Conservation (phyloP, 2,113 vertebrate species). For the Oncorhynchus nerka region DNA sequence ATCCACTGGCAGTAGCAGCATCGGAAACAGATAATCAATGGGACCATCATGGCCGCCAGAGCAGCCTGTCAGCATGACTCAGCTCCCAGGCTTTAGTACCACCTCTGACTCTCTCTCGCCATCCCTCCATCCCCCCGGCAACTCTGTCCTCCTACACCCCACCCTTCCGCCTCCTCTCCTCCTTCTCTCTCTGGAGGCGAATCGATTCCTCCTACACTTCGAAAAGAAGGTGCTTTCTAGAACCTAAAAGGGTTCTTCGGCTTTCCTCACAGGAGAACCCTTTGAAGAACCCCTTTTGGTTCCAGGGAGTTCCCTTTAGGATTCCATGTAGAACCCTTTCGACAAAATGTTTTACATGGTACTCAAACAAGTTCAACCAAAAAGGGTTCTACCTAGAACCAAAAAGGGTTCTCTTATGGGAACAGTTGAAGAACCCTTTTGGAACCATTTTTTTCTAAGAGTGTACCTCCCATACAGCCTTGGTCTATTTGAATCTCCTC, state of each 20-base stretch:
- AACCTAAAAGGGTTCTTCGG: too few relatives aligned
- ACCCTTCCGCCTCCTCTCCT: background rate
- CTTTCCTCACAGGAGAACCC: too few relatives aligned
- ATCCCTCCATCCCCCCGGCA: background rate
- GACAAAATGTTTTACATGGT: too few relatives aligned
- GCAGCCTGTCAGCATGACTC: slow-evolving; percentile 1
- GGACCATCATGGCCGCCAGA: slow-evolving; percentile 10
- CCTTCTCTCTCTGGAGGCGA: background rate
- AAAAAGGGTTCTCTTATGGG: too few relatives aligned
- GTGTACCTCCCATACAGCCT: background rate
- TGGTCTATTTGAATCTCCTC: background rate
- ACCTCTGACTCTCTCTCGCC: background rate
- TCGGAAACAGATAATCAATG: slow-evolving; percentile 11
- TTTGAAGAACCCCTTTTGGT: too few relatives aligned
- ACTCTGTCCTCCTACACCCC: background rate
- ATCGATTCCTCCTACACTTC: background rate
- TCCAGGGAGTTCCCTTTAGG: too few relatives aligned
- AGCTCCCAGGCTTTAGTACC: background rate
- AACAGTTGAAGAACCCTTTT: too few relatives aligned
- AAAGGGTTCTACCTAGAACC: too few relatives aligned
- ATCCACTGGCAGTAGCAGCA: background rate
- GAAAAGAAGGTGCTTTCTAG: too few relatives aligned
- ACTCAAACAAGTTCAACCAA: too few relatives aligned
- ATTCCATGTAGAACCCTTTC: too few relatives aligned
- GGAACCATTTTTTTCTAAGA: too few relatives aligned